phyloP scores from a whole-genome alignment of 2,888 invertebrate genomes.

The Brachylomia viminalis region DNA sequence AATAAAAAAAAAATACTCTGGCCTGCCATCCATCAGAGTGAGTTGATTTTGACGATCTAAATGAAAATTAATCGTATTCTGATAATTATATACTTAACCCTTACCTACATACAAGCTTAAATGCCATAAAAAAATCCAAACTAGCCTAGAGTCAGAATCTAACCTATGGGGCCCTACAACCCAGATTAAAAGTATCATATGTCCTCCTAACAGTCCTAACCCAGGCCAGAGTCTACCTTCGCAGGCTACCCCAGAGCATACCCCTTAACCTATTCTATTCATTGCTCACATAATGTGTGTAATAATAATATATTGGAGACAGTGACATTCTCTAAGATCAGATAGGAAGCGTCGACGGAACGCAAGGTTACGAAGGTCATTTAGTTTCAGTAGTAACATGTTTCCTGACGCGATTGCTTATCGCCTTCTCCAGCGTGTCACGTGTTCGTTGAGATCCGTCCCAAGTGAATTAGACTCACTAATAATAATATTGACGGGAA shows the following conservation, averaged over 20 bases:
- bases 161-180: background rate
- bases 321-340: conserved; percentile 2
- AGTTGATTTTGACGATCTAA: too few relatives aligned
- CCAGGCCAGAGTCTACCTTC: background rate
- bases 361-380: conserved; percentile 37
- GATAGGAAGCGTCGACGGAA: background rate
- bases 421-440: conserved; percentile 14
- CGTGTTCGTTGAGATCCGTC: conserved; percentile 13
- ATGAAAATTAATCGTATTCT: too few relatives aligned
- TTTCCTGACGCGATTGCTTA: conserved; percentile 29
- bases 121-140: background rate
- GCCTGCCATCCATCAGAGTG: background rate
- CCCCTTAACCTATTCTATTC: background rate
- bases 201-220: background rate
- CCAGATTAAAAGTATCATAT: background rate
- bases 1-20: background rate
- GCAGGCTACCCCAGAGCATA: background rate
- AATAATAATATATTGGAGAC: background rate
- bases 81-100: too few relatives aligned
- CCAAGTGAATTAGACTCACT: background rate
- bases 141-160: background rate
- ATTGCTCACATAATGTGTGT: background rate
- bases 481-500: too few relatives aligned
- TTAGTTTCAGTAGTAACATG: conserved; percentile 13
- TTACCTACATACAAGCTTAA: background rate